Evolutionary conservation across 2,888 invertebrate species (phyloP), one percentile per base, ranked within the genome.

Genomic region (Agrotis clavis): DNA sequence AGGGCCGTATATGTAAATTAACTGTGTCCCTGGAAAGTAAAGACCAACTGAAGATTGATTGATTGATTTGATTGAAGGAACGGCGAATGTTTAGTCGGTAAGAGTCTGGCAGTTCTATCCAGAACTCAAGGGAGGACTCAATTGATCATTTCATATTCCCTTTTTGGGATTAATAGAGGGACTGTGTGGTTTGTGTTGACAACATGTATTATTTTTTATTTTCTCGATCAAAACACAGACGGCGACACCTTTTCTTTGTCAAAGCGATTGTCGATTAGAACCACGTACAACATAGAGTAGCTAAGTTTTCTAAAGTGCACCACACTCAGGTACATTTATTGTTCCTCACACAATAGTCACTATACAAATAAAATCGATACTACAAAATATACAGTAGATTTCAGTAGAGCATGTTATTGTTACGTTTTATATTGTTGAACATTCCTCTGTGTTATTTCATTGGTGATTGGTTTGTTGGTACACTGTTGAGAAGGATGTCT

Each of bases 231-330:
- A 62, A 45, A 30, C 48, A 45, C 41, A 25, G 48, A 30, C 35
- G 41, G 16, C 19, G 19, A 19, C 50, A 61, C 54, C n/a, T 50
- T 59, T 50, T 35, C 48, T 54, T 19, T 18, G 13, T 50, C 25
- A 50, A 77, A 64, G 18, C 67, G 47, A 62, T 82, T 71, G 16
- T 41, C 21, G 53, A 82, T 78, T 65, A 56, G 50, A 72, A 54
- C 41, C 83, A 78, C 79, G 79, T 82, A 54, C 73, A 11, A 9
- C 50, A 21, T 48, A 25, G 53, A 67, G 67, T 65, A 53, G 14
- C 25, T 47, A 64, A 82, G 82, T 82, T 71, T 71, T 50, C 65
- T 70, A 59, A 59, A 82, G 67, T 82, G 73, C 79, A 79, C 73
- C 14, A 60, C 48, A 73, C 51, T 41, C 45, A 47, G 51, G 57